These are phyloP conservation scores for Lepidotrigona ventralis DNA, from an alignment of 1,140 invertebrate genomes.

Conservation along the genomic window DNA sequence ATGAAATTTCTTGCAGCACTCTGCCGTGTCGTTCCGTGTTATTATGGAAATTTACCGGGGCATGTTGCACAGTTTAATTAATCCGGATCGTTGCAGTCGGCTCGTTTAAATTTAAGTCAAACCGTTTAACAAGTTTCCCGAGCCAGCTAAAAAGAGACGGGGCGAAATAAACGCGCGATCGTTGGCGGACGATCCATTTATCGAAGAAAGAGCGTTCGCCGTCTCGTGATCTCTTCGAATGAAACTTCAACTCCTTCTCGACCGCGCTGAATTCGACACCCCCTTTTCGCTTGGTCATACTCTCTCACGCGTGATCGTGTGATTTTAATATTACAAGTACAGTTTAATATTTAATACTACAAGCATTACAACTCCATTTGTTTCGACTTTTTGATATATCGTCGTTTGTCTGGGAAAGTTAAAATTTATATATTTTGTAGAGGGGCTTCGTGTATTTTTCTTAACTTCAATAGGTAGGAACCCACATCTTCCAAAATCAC, in stretches of 20 bases:
- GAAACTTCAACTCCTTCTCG: not conserved
- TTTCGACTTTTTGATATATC: not conserved
- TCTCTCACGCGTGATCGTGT: not conserved
- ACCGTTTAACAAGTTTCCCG: not conserved
- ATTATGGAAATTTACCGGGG: constrained; percentile 10
- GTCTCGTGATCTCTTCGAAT: not conserved
- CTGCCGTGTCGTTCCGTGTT: not conserved
- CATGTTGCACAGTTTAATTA: constrained; percentile 20
- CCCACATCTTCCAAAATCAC: too few relatives aligned
- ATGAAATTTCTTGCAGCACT: constrained; percentile 21
- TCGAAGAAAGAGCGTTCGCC: not conserved
- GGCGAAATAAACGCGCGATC: not conserved
- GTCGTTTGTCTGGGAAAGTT: too few relatives aligned
- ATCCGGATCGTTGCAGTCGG: not conserved
- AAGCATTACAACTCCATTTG: not conserved
- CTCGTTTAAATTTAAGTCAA: not conserved
- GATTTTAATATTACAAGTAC: too few relatives aligned
- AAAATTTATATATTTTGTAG: too few relatives aligned
- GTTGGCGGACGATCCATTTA: not conserved
- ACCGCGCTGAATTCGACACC: not conserved
- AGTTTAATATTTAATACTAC: too few relatives aligned
- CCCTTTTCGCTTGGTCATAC: not conserved
- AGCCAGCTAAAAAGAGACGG: not conserved
- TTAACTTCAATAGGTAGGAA: too few relatives aligned
- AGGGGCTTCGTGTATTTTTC: too few relatives aligned